These are phyloP conservation scores for Pholis gunnellus DNA, from an alignment of 2,113 vertebrate genomes.

Conservation along the genomic window DNA sequence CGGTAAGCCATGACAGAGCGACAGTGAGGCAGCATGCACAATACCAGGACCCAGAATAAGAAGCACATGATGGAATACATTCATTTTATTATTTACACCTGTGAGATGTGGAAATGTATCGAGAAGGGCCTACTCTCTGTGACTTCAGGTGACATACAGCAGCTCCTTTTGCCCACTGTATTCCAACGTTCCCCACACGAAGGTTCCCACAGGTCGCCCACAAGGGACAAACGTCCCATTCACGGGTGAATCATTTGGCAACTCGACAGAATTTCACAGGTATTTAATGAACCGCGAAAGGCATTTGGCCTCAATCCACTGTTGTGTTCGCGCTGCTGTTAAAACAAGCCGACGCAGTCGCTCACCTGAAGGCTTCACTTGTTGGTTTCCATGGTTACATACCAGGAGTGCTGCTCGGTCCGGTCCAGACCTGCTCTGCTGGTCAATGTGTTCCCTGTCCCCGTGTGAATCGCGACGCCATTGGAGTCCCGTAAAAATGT, in stretches of 20 bases:
- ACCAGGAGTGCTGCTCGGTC: conserved; percentile 1
- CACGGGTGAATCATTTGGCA: conserved; percentile 1
- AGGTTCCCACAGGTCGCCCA: not conserved
- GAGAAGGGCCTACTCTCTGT: not conserved
- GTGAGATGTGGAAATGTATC: not conserved
- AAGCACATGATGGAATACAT: not conserved
- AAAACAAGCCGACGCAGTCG: conserved; percentile 24
- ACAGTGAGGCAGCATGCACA: too few relatives aligned
- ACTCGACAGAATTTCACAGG: conserved; percentile 14
- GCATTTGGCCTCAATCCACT: conserved; percentile 1
- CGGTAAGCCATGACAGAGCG: not conserved
- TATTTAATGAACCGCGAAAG: conserved; percentile 26
- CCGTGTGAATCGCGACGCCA: conserved; percentile 22
- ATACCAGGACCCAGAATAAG: not conserved
- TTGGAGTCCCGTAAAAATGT: conserved; percentile 53
- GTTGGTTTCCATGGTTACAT: conserved; percentile 37
- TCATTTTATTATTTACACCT: not conserved
- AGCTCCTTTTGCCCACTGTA: not conserved
- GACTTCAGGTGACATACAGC: not conserved
- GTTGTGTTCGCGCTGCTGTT: conserved; percentile 3
- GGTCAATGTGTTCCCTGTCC: conserved; percentile 65
- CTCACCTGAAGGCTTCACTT: conserved; percentile 40
- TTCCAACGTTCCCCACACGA: not conserved
- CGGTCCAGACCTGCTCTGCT: conserved; percentile 37
- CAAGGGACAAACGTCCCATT: conserved; percentile 27